Percentiles rank a stretch among this genome's conserved stretches.
Conservation (phyloP, 2,888 invertebrate genomes). For the Epirrita christyi region DNA sequence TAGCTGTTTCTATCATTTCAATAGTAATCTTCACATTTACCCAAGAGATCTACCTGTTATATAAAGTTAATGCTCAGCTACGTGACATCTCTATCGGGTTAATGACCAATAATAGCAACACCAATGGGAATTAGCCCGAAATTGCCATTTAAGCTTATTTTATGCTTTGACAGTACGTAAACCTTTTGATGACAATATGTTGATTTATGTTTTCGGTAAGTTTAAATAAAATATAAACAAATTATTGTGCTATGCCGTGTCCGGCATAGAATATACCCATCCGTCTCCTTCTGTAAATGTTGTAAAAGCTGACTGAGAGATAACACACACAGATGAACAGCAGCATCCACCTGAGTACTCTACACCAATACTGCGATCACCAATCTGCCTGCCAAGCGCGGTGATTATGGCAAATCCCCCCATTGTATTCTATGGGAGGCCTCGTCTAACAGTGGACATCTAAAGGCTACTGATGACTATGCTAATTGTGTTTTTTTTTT, state of each 20-base stretch:
- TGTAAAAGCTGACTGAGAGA: too few species aligned
- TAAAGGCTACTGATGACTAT: too few species aligned
- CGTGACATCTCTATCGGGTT: constrained; percentile 22
- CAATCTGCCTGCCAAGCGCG: too few species aligned
- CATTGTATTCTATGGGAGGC: too few species aligned
- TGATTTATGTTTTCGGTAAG: not conserved
- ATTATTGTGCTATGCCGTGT: not conserved
- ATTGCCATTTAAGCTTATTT: constrained; percentile 12
- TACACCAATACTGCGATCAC: too few species aligned
- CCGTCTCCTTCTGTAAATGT: too few species aligned
- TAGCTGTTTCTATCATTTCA: constrained; percentile 11
- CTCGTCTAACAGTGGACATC: too few species aligned
- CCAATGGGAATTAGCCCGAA: constrained; percentile 19
- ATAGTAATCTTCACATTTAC: constrained; percentile 8
- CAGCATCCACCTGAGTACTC: too few species aligned
- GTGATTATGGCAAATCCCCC: too few species aligned
- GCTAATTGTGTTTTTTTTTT: too few species aligned
- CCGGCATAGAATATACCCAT: too few species aligned
- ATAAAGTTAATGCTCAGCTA: constrained; percentile 26
- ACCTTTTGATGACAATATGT: constrained; percentile 4
- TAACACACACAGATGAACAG: too few species aligned
- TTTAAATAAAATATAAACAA: not conserved
- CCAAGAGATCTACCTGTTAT: constrained; percentile 8
- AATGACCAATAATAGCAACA: constrained; percentile 26
- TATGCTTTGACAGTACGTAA: constrained; percentile 20